These are phyloP conservation scores for Eubucco bourcierii DNA, from an alignment of 2,113 vertebrate species.

Conservation along the genomic window DNA sequence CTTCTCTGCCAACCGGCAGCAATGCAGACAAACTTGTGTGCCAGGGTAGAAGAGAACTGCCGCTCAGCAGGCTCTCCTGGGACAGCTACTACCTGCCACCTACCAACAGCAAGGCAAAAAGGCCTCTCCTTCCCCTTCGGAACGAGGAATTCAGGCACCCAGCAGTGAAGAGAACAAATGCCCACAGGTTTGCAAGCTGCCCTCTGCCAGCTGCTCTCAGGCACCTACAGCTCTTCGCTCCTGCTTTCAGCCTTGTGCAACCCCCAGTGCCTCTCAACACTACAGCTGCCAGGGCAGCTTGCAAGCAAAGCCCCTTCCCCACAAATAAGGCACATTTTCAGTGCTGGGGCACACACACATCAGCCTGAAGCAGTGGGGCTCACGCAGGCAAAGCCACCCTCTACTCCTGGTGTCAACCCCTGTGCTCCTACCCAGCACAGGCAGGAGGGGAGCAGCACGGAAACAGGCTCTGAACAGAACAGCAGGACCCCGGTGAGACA, in stretches of 20 bases:
- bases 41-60: neutral
- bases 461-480: neutral
- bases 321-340: conserved; percentile 7
- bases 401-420: neutral
- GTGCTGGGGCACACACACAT: conserved; percentile 14
- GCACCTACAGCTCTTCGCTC: neutral
- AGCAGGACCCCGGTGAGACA: neutral
- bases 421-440: neutral
- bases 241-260: neutral
- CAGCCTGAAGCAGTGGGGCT: conserved; percentile 25
- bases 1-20: neutral
- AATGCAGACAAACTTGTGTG: neutral
- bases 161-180: neutral
- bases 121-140: neutral
- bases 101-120: neutral
- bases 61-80: fast-evolving
- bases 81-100: neutral
- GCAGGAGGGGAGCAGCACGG: neutral
- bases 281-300: conserved; percentile 2
- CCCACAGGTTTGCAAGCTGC: neutral
- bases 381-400: conserved; percentile 22
- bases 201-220: neutral
- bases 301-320: conserved; percentile 22
- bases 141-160: neutral
- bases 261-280: neutral